These are phyloP conservation scores for Scolanthus callimorphus DNA, from an alignment of 92 coral and sea anemone genomes.

Conservation along the genomic window DNA sequence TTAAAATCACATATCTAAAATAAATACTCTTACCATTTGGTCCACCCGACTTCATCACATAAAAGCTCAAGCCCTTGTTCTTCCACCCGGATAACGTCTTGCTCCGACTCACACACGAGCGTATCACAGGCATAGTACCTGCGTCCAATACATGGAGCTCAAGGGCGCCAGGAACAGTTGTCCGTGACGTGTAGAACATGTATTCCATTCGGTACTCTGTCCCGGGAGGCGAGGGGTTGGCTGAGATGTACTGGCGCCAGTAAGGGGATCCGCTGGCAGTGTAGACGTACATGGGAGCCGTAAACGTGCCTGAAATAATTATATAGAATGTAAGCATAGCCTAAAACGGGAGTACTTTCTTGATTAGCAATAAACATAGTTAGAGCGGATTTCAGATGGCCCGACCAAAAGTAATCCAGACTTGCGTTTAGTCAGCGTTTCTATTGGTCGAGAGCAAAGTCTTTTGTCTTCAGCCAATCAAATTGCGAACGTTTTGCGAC, in stretches of 20 bases:
- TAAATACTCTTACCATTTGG: no score
- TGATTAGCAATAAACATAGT: no score
- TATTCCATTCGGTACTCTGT: constrained; percentile 88
- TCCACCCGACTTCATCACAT: constrained; percentile 54
- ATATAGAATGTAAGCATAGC: no score
- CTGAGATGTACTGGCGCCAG: constrained; percentile 94
- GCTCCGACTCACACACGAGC: constrained; percentile 75
- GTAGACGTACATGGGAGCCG: constrained; percentile 79
- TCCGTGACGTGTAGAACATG: constrained; percentile 82
- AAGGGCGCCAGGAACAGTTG: constrained; percentile 56
- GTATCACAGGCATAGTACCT: constrained; percentile 88
- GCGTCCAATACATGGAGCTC: constrained; percentile 74
- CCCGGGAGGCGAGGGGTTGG: constrained; percentile 66
- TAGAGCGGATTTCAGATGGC: no score
- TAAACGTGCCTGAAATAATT: constrained; percentile 73
- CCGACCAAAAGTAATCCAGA: no score
- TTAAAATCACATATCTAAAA: no score
- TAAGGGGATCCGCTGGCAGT: constrained; percentile 96
- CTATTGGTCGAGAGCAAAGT: no score
- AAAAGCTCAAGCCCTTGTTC: constrained; percentile 82
- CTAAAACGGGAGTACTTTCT: no score
- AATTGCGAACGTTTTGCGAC: no score
- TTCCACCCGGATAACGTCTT: constrained; percentile 85
- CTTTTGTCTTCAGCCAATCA: no score
- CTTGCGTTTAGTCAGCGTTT: no score